Percentiles rank a stretch among this genome's conserved stretches.
These are phyloP conservation scores for Podarcis cretensis DNA, from an alignment of 2,113 vertebrate genomes.

Conservation along the genomic window DNA sequence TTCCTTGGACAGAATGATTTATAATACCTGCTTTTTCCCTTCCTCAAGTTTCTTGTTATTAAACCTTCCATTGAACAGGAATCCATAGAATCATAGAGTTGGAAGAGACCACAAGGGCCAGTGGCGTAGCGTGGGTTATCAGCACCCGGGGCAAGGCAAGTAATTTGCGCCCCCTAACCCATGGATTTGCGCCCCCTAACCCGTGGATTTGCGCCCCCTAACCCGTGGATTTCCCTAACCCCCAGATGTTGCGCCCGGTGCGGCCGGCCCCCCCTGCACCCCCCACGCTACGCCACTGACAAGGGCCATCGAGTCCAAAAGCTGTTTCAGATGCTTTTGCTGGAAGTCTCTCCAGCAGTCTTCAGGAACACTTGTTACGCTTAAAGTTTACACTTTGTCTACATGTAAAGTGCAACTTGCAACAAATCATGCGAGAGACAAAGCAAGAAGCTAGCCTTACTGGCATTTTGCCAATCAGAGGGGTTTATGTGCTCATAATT, in stretches of 20 bases:
- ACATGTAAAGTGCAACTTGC: background rate
- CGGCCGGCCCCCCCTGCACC: no score
- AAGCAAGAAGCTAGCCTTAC: conserved; percentile 38
- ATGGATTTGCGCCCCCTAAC: no score
- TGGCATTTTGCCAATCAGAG: conserved; percentile 29
- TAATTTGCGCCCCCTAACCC: no score
- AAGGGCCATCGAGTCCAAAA: background rate
- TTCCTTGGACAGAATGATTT: background rate
- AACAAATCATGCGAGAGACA: conserved; percentile 15
- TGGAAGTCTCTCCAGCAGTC: background rate
- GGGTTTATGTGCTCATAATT: conserved; percentile 20
- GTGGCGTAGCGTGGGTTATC: no score
- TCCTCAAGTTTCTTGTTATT: background rate
- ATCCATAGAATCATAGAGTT: no score
- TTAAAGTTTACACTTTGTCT: conserved; percentile 19
- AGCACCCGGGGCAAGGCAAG: no score
- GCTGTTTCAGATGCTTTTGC: background rate
- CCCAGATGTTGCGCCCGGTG: no score
- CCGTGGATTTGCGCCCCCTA: no score
- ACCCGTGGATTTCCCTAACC: no score
- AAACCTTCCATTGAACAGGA: background rate
- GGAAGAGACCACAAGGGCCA: no score
- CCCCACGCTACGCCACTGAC: no score
- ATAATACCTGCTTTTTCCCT: background rate
- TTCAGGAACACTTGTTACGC: conserved; percentile 16